Evolutionary conservation across 2,888 invertebrate species (phyloP).

Genomic region (Campopleginae sp.): DNA sequence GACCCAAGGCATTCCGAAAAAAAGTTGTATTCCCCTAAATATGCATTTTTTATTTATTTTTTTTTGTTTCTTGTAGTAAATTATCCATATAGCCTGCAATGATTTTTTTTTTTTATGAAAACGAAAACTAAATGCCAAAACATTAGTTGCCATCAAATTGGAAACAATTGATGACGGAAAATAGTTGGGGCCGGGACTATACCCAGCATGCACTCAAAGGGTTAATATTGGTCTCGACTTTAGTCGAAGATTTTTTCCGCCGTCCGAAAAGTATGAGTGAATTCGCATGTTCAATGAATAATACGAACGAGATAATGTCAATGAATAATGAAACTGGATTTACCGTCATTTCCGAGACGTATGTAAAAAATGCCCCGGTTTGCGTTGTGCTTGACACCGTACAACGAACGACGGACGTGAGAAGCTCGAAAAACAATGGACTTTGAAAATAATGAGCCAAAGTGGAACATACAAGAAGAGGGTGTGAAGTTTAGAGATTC

Average conservation of each 20-base stretch:
- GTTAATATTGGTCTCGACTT: background rate
- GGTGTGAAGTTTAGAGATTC: background rate
- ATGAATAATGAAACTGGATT: constrained; percentile 16
- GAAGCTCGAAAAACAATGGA: constrained; percentile 64
- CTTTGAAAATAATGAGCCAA: constrained; percentile 59
- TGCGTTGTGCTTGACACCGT: constrained; percentile 72
- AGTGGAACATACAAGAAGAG: constrained; percentile 54
- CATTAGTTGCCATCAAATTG: no score
- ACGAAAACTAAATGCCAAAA: no score
- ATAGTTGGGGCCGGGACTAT: no score
- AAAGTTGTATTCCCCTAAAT: no score
- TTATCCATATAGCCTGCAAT: no score
- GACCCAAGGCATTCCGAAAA: no score
- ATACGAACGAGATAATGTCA: background rate
- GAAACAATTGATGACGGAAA: no score
- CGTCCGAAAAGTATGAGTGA: background rate
- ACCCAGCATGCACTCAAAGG: no score
- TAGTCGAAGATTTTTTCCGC: background rate
- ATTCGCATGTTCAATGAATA: background rate
- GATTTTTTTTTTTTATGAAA: no score
- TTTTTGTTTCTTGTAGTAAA: no score
- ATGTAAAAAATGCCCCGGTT: constrained; percentile 75
- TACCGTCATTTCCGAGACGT: constrained; percentile 74
- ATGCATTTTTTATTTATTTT: no score
- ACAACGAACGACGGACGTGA: constrained; percentile 60